A percentile compares a stretch with the other conserved stretches of the same genome.
Conservation (phyloP, 2,113 vertebrate genomes). For the Saguinus imperator region DNA sequence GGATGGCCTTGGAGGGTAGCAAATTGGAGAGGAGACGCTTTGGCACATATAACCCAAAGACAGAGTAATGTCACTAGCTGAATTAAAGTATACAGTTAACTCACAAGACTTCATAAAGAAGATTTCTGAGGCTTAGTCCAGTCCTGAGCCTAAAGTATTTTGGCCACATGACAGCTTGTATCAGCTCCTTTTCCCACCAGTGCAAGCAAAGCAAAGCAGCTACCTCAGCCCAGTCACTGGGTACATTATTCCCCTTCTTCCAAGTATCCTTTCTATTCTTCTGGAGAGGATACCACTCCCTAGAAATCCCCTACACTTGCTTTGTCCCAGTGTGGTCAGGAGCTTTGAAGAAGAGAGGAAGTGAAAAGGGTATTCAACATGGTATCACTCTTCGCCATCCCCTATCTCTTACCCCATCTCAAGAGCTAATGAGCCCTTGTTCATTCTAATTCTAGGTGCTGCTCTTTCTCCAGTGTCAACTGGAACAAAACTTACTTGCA, state of each 20-base stretch:
- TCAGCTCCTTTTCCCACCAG: neutral
- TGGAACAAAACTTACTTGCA: neutral
- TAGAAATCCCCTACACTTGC: neutral
- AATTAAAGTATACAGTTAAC: neutral
- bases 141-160: neutral
- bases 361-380: neutral
- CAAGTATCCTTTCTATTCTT: neutral
- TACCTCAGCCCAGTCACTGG: neutral
- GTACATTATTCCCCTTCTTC: neutral
- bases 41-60: neutral
- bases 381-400: neutral
- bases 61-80: neutral
- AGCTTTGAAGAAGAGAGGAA: neutral
- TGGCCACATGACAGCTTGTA: neutral
- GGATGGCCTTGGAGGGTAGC: neutral
- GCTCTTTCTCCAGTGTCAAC: neutral
- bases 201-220: neutral
- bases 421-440: neutral
- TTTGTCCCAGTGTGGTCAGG: neutral
- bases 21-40: neutral
- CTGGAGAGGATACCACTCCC: neutral
- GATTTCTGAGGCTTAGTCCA: neutral
- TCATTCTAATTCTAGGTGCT: neutral
- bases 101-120: conserved; percentile 27
- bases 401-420: neutral